These are phyloP conservation scores for Dorcus hopei DNA, from an alignment of 2,888 invertebrate genomes.

Conservation along the genomic window DNA sequence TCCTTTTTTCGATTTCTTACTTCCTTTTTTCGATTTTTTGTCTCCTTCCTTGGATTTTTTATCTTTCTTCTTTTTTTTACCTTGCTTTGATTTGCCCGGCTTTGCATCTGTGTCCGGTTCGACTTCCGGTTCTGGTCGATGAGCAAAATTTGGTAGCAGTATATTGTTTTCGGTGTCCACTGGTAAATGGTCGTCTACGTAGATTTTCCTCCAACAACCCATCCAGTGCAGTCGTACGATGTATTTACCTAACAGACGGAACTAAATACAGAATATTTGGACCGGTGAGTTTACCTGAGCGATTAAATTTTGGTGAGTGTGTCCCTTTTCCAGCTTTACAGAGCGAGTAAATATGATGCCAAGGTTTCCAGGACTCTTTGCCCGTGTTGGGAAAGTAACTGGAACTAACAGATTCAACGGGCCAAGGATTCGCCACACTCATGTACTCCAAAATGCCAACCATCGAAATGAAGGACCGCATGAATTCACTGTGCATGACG, in stretches of 20 bases:
- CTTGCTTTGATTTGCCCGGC: background rate
- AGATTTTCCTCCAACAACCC: constrained; percentile 51
- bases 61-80: constrained; percentile 7
- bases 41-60: background rate
- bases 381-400: constrained; percentile 40
- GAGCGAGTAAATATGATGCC: constrained; percentile 51
- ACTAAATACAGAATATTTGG: constrained; percentile 7
- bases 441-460: constrained; percentile 45
- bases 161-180: constrained; percentile 40
- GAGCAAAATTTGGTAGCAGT: constrained; percentile 41
- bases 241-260: constrained; percentile 51
- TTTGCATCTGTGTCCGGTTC: background rate
- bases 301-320: too few species aligned
- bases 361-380: constrained; percentile 46
- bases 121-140: background rate
- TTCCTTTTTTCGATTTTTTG: constrained; percentile 5
- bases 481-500: constrained; percentile 45
- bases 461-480: constrained; percentile 45
- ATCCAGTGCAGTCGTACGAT: constrained; percentile 50
- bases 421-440: constrained; percentile 40
- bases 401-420: constrained; percentile 37
- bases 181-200: constrained; percentile 51
- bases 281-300: too few species aligned
- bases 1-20: constrained; percentile 1
- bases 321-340: constrained; percentile 45